Evolutionary conservation across 1,140 invertebrate genomes (phyloP), one percentile per base, ranked within the genome.

Genomic region (Rhopalosiphum maidis): DNA sequence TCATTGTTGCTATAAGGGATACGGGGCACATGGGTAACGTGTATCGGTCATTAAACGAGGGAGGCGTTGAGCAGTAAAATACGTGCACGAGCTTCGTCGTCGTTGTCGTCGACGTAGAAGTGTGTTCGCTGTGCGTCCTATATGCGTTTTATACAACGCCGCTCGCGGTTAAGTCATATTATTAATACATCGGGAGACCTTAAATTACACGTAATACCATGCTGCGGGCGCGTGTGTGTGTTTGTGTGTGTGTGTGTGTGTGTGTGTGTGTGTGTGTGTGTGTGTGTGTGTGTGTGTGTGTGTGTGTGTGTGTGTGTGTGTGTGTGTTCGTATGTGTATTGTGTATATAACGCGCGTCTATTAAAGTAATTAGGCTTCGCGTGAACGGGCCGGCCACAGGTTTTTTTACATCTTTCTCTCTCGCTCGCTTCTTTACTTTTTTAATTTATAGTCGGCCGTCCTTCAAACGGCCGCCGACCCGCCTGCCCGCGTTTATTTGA

Each of bases 321-420:
- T 30, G 8, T 37, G 6, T 1, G 91, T 83, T 9, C 35, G 6
- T 25, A 22, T 60, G 88, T 83, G 48, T 51, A 11, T 51, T 51
- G 48, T 51, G 48, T 92, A 82, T 92, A 93, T 37, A 86, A 54
- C 37, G 37, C 37, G 89, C 48, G 91, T 93, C 91, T 93, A 93
- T 93, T 93, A 93, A 93, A 93, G 91, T 93, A 93, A 93, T 93
- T 93, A 93, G 91, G 91, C 91, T 93, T 93, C 55, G 48, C 89
- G 82, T 82, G 35, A 92, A 92, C 91, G 15, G 35, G 22, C 1
- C 30, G 77, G 48, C 91, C 91, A 48, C 46, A 35, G 43, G 68
- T 93, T 51, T 43, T 48, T 15, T 93, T 83, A 68, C 46, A 68
- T 93, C 91, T 91, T 46, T 68, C 35, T 91, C 60, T 91, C 30